Percentiles rank a stretch among this genome's conserved stretches.
Evolutionary conservation across 2,797 vertebrate species (phyloP).

Genomic region (Helicolenus hilgendorfi): DNA sequence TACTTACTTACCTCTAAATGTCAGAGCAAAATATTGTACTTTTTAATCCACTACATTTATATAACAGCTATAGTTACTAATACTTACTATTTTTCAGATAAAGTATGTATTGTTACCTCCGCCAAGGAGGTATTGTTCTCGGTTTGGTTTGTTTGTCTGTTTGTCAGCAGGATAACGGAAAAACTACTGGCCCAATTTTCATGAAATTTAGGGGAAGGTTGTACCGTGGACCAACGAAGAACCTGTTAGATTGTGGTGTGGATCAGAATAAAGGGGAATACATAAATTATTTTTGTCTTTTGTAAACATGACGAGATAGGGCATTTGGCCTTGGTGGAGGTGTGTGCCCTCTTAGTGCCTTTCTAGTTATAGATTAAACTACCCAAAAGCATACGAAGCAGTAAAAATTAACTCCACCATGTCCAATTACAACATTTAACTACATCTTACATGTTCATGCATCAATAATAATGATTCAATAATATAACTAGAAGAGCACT

Average conservation of each 20-base stretch:
- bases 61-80: neutral
- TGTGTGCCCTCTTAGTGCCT: neutral
- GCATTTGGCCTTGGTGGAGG: no score
- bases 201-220: neutral
- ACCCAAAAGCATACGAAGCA: neutral
- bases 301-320: no score
- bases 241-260: no score
- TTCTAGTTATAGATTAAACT: neutral
- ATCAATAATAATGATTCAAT: neutral
- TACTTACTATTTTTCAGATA: neutral
- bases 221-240: no score
- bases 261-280: no score
- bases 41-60: neutral
- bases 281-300: no score
- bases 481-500: neutral
- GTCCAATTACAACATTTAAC: neutral
- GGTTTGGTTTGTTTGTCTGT: neutral
- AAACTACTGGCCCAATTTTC: neutral
- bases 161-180: neutral
- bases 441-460: neutral
- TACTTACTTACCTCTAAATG: neutral
- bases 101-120: neutral
- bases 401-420: neutral
- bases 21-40: neutral
- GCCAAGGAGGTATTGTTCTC: neutral